phyloP scores from a whole-genome alignment of 2,113 vertebrate species.

The Hydropotes inermis region DNA sequence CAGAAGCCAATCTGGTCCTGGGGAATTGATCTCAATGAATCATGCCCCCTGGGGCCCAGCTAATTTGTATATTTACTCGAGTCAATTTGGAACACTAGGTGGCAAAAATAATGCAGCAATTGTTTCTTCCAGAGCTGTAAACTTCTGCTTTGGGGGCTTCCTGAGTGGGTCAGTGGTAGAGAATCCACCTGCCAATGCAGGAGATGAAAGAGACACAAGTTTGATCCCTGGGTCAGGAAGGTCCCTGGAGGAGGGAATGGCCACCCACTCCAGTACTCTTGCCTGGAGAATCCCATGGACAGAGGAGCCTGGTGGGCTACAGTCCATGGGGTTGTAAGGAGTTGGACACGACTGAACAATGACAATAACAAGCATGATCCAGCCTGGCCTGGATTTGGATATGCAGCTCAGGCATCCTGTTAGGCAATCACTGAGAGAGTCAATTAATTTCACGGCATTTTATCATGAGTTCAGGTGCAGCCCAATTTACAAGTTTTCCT shows the following conservation, averaged over 20 bases:
- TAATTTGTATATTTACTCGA: background rate
- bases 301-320: background rate
- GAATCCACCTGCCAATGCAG: background rate
- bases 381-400: background rate
- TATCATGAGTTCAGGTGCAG: conserved; percentile 70
- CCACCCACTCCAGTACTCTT: background rate
- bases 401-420: conserved; percentile 4
- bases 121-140: background rate
- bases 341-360: background rate
- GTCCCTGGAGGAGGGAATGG: background rate
- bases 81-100: conserved; percentile 38
- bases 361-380: background rate
- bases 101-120: conserved; percentile 8
- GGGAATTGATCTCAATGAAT: background rate
- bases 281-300: background rate
- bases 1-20: background rate
- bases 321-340: background rate
- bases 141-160: background rate
- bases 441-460: conserved; percentile 73
- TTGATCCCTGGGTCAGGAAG: background rate
- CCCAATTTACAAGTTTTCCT: conserved; percentile 79
- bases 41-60: background rate
- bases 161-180: background rate
- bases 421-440: conserved; percentile 53
- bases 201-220: background rate